Conservation (phyloP, 1,140 invertebrate species). For the Solen grandis region DNA sequence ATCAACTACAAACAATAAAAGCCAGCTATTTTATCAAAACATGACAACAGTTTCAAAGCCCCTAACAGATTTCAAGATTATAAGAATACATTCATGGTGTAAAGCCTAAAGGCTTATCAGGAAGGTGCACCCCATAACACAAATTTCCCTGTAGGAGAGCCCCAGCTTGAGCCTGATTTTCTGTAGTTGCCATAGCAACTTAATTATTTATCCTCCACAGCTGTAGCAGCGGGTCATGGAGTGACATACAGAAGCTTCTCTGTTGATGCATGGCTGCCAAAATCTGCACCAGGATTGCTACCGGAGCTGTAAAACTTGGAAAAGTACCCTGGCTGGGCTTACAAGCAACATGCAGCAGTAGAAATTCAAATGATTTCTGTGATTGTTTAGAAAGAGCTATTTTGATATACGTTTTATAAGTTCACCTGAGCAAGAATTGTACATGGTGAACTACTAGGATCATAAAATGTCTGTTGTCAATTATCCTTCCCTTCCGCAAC, state of each 20-base stretch:
- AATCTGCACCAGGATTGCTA: conserved; percentile 12
- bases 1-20: too few relatives aligned
- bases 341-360: not conserved
- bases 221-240: conserved; percentile 5
- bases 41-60: too few relatives aligned
- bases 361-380: not conserved
- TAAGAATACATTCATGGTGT: too few relatives aligned
- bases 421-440: too few relatives aligned
- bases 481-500: too few relatives aligned
- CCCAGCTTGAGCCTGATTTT: conserved; percentile 8
- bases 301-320: not conserved
- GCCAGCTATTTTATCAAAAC: too few relatives aligned
- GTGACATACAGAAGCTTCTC: conserved; percentile 36
- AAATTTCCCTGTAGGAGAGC: conserved; percentile 1
- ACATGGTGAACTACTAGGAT: not conserved
- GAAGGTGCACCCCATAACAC: too few relatives aligned
- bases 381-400: too few relatives aligned
- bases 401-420: too few relatives aligned
- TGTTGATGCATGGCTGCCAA: conserved; percentile 29
- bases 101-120: too few relatives aligned
- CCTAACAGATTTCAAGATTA: too few relatives aligned
- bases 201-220: conserved; percentile 46
- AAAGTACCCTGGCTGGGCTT: not conserved
- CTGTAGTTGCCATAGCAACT: conserved; percentile 33
- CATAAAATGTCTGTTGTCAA: too few relatives aligned